Evolutionary conservation across 1,140 invertebrate genomes (phyloP), one percentile per base, ranked within the genome.

Genomic region (Pogonognathellus flavescens): DNA sequence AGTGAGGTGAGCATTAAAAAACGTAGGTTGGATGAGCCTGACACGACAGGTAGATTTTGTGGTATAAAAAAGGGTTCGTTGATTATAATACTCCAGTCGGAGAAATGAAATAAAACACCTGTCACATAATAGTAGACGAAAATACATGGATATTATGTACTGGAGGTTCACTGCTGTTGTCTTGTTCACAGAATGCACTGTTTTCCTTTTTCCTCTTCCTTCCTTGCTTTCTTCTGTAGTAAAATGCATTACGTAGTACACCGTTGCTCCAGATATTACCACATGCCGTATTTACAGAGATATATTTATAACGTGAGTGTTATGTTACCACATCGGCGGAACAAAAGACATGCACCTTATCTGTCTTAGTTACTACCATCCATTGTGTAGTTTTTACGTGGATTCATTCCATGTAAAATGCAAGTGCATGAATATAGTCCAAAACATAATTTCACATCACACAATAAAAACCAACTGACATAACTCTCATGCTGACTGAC

Each of bases 91-190:
- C 14, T 76, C n/a, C 25, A 76, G 70, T 49, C 16, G 31, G n/a
- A 59, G 55, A 82, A 86, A 86, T 86, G 80, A 86, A 83, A 86
- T 76, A 81, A 62, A 86, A 83, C 85, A 86, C 85, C 85, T 86
- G 85, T 86, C 85, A 86, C 31, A 81, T 31, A 49, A 18, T 76
- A 31, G 13, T 41, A 18, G 49, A 9, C 18, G 20, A 22, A 20
- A 60, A 18, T 62, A 22, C 18, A n/a, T n/a, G n/a, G n/a, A n/a
- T 22, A 22, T 62, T 22, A 62, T 62, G 60, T 20, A 62, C 60
- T 62, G 20, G 18, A 62, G 18, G 25, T 25, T 62, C 31, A 72
- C 66, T 49, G 31, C 66, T 41, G 13, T 72, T 72, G 66, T 49
- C 25, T 72, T 72, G 22, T 14, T 66, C 62, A 3, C 20, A 53